phyloP scores from a whole-genome alignment of 2,113 vertebrate species.

The Uropsilus gracilis region DNA sequence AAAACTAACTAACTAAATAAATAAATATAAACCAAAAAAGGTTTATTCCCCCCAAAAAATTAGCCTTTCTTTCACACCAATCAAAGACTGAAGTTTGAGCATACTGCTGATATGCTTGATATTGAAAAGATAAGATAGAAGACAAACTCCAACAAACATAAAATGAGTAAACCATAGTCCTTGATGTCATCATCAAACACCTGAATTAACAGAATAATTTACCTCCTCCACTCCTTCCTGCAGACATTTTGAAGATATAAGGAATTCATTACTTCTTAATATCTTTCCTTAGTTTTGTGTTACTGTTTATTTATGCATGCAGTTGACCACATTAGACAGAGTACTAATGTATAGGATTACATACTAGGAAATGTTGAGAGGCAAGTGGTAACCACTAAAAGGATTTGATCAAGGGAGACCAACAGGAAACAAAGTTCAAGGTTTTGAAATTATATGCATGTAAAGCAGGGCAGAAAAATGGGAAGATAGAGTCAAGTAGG shows the following conservation, averaged over 20 bases:
- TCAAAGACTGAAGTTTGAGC: background rate
- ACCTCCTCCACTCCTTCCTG: background rate
- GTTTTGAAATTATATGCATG: background rate
- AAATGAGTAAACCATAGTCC: background rate
- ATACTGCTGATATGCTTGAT: background rate
- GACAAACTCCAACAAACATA: background rate
- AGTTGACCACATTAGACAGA: background rate
- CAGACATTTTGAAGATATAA: background rate
- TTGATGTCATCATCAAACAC: background rate
- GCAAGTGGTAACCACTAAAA: background rate
- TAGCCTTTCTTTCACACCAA: conserved; percentile 11
- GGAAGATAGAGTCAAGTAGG: background rate
- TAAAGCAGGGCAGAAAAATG: background rate
- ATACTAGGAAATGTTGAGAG: background rate
- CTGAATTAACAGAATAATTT: background rate
- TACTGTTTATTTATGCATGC: background rate
- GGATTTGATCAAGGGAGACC: background rate
- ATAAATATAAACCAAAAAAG: no score
- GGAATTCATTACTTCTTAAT: background rate
- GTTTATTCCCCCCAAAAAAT: background rate
- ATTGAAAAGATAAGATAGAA: background rate
- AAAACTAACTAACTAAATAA: no score
- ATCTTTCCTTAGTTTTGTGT: background rate
- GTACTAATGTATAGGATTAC: background rate
- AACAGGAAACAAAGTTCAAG: background rate